A percentile compares a stretch with the other conserved stretches of the same genome.
phyloP scores from a whole-genome alignment of 1,140 invertebrate species.

The Rhopalosiphum maidis region DNA sequence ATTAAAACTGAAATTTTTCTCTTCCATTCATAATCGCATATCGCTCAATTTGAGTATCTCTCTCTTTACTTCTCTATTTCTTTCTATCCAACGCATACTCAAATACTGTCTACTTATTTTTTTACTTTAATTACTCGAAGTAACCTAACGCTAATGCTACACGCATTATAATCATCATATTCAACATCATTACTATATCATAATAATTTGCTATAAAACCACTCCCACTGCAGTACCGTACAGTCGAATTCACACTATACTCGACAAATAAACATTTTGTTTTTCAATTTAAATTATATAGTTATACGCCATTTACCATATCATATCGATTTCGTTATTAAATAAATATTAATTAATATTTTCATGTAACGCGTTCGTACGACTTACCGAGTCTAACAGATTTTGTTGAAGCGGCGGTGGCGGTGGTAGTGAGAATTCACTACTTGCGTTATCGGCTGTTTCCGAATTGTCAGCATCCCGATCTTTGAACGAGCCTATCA shows the following conservation, averaged over 20 bases:
- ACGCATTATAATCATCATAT: no score
- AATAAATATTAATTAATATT: not conserved
- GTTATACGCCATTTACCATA: not conserved
- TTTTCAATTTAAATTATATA: no score
- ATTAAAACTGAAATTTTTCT: no score
- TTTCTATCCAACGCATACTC: no score
- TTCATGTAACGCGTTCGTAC: not conserved
- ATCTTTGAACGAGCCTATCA: not conserved
- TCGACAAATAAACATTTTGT: not conserved
- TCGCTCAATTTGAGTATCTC: no score
- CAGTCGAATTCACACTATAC: not conserved
- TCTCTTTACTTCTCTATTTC: no score
- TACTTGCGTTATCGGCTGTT: not conserved
- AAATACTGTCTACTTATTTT: no score
- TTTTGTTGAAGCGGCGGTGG: not conserved
- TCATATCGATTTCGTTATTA: not conserved
- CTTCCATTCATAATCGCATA: no score
- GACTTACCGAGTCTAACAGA: not conserved
- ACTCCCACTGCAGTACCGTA: not conserved
- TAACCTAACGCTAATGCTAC: no score
- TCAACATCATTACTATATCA: not conserved
- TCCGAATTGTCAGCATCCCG: not conserved
- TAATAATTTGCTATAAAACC: no score
- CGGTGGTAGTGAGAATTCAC: constrained; percentile 23
- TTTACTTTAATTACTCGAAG: no score